Evolutionary conservation across 1,140 invertebrate species (phyloP).

Genomic region (Heliconius melpomene): DNA sequence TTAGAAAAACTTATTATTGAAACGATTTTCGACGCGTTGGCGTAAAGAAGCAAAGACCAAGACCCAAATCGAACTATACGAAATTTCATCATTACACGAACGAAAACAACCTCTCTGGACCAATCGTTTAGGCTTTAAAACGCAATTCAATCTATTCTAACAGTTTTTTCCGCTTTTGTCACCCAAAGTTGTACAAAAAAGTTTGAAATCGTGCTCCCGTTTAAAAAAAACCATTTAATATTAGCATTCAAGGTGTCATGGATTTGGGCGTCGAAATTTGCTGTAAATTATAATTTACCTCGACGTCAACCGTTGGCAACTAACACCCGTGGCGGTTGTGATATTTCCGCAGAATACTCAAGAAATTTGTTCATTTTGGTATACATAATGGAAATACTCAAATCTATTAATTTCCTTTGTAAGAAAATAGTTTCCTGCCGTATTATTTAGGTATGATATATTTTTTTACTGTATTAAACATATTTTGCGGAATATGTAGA

Average conservation of each 20-base stretch:
- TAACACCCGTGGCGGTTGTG: constrained; percentile 5
- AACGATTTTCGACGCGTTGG: constrained; percentile 60
- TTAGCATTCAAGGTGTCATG: constrained; percentile 62
- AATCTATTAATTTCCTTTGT: too few relatives aligned
- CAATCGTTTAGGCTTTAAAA: constrained; percentile 11
- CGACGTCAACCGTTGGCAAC: constrained; percentile 23
- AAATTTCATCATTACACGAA: constrained; percentile 33
- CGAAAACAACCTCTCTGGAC: constrained; percentile 33
- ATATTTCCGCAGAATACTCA: constrained; percentile 1
- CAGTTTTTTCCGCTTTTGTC: constrained; percentile 71
- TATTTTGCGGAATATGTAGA: too few relatives aligned
- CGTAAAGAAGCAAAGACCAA: constrained; percentile 65
- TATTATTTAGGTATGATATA: too few relatives aligned
- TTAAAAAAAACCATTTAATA: constrained; percentile 74
- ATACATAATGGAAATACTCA: too few relatives aligned
- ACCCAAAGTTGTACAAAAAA: constrained; percentile 69
- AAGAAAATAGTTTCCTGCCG: too few relatives aligned
- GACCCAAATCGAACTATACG: constrained; percentile 51
- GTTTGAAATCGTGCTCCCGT: constrained; percentile 72
- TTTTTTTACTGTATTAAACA: too few relatives aligned
- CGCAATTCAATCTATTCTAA: constrained; percentile 30
- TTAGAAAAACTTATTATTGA: constrained; percentile 51
- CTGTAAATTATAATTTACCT: constrained; percentile 56
- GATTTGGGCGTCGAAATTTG: constrained; percentile 70
- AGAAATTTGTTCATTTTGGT: not conserved